phyloP scores from a whole-genome alignment of 2,888 invertebrate genomes.

The Cantharis flavilabris region DNA sequence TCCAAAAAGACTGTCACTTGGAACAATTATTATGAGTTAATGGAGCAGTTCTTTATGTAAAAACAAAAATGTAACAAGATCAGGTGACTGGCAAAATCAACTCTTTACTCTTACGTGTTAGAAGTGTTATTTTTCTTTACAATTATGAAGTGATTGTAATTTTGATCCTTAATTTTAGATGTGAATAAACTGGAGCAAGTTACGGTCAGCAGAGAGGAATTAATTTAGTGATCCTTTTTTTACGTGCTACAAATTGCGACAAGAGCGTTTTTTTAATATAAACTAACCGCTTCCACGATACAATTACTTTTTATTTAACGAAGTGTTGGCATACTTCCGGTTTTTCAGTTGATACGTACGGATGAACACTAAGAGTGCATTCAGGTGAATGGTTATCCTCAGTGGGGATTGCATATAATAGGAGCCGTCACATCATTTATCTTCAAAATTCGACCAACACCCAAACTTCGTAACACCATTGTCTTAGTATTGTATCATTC shows the following conservation, averaged over 20 bases:
- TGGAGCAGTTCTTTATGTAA: conserved; percentile 52
- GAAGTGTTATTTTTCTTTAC: conserved; percentile 34
- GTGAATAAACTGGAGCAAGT: conserved; percentile 49
- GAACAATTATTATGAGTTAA: conserved; percentile 49
- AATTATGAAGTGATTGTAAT: conserved; percentile 29
- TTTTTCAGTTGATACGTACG: conserved; percentile 29
- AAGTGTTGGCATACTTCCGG: conserved; percentile 18
- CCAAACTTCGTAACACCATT: background rate
- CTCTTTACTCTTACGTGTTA: conserved; percentile 28
- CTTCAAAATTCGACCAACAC: background rate
- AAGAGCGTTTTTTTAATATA: conserved; percentile 5
- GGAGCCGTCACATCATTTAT: background rate
- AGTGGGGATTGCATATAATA: conserved; percentile 23
- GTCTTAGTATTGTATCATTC: background rate
- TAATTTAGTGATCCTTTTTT: conserved; percentile 28
- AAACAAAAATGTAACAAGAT: conserved; percentile 45
- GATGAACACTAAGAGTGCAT: conserved; percentile 22
- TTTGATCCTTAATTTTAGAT: conserved; percentile 28
- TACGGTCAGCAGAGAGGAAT: conserved; percentile 51
- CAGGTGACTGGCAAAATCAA: conserved; percentile 25
- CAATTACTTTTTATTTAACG: conserved; percentile 20
- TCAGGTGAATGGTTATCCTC: conserved; percentile 19
- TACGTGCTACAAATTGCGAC: conserved; percentile 29
- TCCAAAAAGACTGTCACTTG: conserved; percentile 28
- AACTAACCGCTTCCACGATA: background rate